These are phyloP conservation scores for Heteromurus nitidus DNA, from an alignment of 2,888 invertebrate species.

Conservation along the genomic window DNA sequence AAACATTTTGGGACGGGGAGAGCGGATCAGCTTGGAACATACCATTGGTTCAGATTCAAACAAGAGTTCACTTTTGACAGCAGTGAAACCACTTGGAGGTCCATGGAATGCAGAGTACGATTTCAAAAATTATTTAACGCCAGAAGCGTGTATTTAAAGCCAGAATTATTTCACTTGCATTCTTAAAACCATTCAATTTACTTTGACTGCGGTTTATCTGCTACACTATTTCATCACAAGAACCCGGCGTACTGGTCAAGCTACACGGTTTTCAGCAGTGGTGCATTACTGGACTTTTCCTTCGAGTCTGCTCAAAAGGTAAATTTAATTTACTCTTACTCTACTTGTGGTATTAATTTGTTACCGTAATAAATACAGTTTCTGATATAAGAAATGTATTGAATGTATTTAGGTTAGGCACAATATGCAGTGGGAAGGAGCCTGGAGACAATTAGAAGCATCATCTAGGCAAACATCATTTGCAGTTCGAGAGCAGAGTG, in stretches of 20 bases:
- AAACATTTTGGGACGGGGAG: constrained; percentile 92
- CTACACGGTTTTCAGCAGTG: constrained; percentile 86
- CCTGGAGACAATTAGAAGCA: constrained; percentile 86
- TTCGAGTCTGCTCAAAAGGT: constrained; percentile 81
- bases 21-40: constrained; percentile 87
- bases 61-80: constrained; percentile 86
- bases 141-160: too few relatives aligned
- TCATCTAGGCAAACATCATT: constrained; percentile 86
- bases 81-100: constrained; percentile 89
- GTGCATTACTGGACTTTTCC: constrained; percentile 85
- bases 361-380: too few relatives aligned
- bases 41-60: constrained; percentile 89
- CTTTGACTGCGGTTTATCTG: constrained; percentile 47
- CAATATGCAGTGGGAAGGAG: constrained; percentile 90
- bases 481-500: constrained; percentile 90
- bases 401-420: constrained; percentile 84
- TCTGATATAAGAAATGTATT: too few relatives aligned
- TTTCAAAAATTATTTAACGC: too few relatives aligned
- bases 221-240: constrained; percentile 83
- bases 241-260: constrained; percentile 87
- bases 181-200: constrained; percentile 8
- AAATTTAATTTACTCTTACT: too few relatives aligned
- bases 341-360: not conserved
- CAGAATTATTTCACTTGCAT: too few relatives aligned
- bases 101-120: constrained; percentile 65